phyloP scores from a whole-genome alignment of 2,888 invertebrate genomes.

The Halocaridina rubra region DNA sequence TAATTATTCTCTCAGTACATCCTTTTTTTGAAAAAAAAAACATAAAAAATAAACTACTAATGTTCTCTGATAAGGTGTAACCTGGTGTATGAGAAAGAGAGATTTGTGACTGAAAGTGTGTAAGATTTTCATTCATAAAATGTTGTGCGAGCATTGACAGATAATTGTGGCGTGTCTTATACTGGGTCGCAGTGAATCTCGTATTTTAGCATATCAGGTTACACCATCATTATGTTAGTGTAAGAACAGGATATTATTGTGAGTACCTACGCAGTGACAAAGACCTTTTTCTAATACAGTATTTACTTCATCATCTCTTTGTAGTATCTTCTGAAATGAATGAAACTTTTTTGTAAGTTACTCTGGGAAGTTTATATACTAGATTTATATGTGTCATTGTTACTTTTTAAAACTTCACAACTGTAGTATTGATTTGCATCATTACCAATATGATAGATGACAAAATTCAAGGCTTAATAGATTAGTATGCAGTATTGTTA shows the following conservation, averaged over 20 bases:
- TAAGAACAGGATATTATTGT: conserved; percentile 41
- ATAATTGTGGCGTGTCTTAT: background rate
- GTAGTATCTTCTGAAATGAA: too few species aligned
- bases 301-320: too few species aligned
- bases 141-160: background rate
- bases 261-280: conserved; percentile 16
- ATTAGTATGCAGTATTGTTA: too few species aligned
- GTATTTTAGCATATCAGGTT: conserved; percentile 45
- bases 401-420: too few species aligned
- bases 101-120: background rate
- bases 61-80: conserved; percentile 54
- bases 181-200: conserved; percentile 18
- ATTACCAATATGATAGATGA: too few species aligned
- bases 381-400: too few species aligned
- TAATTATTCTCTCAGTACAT: conserved; percentile 4
- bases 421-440: too few species aligned
- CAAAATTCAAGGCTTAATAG: too few species aligned
- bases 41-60: conserved; percentile 49
- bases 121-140: background rate
- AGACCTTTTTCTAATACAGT: too few species aligned
- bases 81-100: conserved; percentile 33
- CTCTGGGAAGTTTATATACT: too few species aligned
- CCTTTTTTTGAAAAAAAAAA: too few species aligned
- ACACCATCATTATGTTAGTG: conserved; percentile 46
- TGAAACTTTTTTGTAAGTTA: too few species aligned